These are phyloP conservation scores for Hucho hucho DNA, from an alignment of 2,113 vertebrate genomes.

Conservation along the genomic window DNA sequence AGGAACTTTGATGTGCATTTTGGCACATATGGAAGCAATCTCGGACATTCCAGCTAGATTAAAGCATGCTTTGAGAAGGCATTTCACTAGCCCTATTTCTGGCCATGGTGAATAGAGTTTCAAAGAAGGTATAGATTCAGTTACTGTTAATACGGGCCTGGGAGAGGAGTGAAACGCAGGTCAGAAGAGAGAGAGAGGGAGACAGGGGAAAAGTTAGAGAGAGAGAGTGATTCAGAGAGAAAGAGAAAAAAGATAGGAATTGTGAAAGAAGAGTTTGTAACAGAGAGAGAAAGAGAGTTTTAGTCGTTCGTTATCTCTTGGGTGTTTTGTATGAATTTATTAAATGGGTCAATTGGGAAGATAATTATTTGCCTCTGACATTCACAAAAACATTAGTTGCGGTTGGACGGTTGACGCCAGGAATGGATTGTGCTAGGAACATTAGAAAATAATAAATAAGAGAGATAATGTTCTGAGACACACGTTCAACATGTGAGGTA, in stretches of 20 bases:
- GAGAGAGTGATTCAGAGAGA: slow-evolving; percentile 16
- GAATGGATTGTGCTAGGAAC: slow-evolving; percentile 12
- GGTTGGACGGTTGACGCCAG: not conserved
- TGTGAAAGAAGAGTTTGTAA: not conserved
- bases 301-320: not conserved
- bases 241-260: slow-evolving; percentile 24
- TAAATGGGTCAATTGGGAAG: not conserved
- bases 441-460: slow-evolving; percentile 51
- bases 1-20: slow-evolving; percentile 73
- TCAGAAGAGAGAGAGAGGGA: slow-evolving; percentile 57
- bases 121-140: slow-evolving; percentile 80
- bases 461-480: slow-evolving; percentile 9
- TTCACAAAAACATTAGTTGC: not conserved
- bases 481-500: slow-evolving; percentile 55
- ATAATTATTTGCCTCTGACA: not conserved
- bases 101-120: slow-evolving; percentile 82
- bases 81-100: slow-evolving; percentile 75
- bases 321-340: not conserved
- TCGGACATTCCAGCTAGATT: slow-evolving; percentile 83
- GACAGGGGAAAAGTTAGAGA: not conserved
- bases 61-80: slow-evolving; percentile 81
- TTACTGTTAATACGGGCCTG: slow-evolving; percentile 76
- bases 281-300: slow-evolving; percentile 3
- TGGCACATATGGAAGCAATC: slow-evolving; percentile 87
- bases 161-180: slow-evolving; percentile 82